Conservation (phyloP, 2,797 vertebrate species). For the Cirrhinus molitorella region DNA sequence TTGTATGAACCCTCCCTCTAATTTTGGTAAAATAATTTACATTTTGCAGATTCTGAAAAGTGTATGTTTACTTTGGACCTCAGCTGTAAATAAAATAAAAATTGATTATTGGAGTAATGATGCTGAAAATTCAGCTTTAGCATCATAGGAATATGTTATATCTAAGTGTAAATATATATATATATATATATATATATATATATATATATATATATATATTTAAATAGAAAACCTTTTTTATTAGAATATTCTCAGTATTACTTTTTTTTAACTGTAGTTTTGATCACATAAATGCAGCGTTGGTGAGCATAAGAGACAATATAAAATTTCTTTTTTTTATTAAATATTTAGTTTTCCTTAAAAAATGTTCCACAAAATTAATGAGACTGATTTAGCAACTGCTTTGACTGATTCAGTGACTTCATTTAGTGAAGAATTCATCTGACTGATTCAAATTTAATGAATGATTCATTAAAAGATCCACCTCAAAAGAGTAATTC, state of each 20-base stretch:
- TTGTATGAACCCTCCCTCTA: no score
- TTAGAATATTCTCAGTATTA: neutral
- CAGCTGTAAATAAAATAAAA: no score
- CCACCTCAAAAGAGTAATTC: neutral
- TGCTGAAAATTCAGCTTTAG: neutral
- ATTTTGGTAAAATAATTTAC: no score
- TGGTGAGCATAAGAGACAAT: neutral
- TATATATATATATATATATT: no score
- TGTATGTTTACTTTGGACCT: no score
- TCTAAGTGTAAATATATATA: neutral
- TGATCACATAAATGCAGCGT: neutral
- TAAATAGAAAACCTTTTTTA: neutral
- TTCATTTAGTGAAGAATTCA: no score
- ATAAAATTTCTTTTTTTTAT: neutral
- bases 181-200: no score
- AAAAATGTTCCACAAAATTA: no score
- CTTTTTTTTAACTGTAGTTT: no score
- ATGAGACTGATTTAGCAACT: neutral
- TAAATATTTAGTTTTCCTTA: neutral
- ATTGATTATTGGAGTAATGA: neutral
- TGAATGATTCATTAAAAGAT: neutral
- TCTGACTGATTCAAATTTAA: neutral
- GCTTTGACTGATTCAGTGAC: neutral
- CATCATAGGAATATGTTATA: neutral
- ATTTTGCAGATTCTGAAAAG: no score